Percentiles rank a stretch among this genome's conserved stretches.
Evolutionary conservation across 1,140 invertebrate species (phyloP).

Genomic region (Drosophila baimaii): DNA sequence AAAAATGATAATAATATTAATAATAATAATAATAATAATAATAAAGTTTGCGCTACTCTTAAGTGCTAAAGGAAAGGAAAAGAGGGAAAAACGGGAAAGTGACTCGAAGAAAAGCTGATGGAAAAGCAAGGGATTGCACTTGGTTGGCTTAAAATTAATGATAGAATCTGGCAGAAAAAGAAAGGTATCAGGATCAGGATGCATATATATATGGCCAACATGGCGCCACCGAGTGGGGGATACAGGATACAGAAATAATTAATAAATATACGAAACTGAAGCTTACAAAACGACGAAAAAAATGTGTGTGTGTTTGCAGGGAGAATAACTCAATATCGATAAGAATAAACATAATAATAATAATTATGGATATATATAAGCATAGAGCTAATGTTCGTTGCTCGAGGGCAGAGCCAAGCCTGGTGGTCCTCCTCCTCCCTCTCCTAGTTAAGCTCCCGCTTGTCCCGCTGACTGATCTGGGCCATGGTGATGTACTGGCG

Average conservation of each 20-base stretch:
- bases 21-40: slow-evolving; percentile 40
- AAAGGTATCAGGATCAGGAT: too few species aligned
- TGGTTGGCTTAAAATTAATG: slow-evolving; percentile 51
- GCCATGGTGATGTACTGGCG: slow-evolving; percentile 97
- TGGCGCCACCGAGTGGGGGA: slow-evolving; percentile 23
- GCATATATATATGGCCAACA: slow-evolving; percentile 62
- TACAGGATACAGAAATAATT: slow-evolving; percentile 13
- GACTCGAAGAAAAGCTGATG: neutral
- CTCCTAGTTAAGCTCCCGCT: slow-evolving; percentile 74
- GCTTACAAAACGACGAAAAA: slow-evolving; percentile 66
- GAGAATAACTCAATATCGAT: slow-evolving; percentile 31
- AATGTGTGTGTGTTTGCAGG: slow-evolving; percentile 21
- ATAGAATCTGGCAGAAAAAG: slow-evolving; percentile 5
- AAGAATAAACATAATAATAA: slow-evolving; percentile 42
- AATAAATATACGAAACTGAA: slow-evolving; percentile 3
- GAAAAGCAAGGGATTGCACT: slow-evolving; percentile 72
- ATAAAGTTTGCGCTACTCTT: slow-evolving; percentile 48
- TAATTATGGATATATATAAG: slow-evolving; percentile 32
- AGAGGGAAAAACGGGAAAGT: neutral
- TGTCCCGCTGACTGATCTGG: slow-evolving; percentile 87
- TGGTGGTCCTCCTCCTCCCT: neutral
- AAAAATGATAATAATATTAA: slow-evolving; percentile 44
- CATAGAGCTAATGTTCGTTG: slow-evolving; percentile 49
- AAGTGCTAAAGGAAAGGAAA: slow-evolving; percentile 17
- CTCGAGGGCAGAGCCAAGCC: neutral